A percentile compares a stretch with the other conserved stretches of the same genome.
These are phyloP conservation scores for Polydrusus tereticollis DNA, from an alignment of 2,888 invertebrate genomes.

Conservation along the genomic window DNA sequence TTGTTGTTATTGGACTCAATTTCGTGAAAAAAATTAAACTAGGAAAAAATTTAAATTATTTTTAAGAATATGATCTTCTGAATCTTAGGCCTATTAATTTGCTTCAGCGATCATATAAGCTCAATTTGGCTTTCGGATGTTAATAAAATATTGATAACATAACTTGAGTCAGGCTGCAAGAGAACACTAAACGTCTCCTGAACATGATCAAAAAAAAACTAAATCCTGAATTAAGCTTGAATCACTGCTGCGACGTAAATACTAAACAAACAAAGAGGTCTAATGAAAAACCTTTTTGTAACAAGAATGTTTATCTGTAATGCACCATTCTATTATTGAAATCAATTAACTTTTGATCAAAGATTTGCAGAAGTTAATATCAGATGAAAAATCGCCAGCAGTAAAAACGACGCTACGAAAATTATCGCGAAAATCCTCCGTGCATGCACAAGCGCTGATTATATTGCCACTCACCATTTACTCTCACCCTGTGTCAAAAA, in stretches of 20 bases:
- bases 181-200: slow-evolving; percentile 60
- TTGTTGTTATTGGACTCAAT: too few relatives aligned
- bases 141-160: slow-evolving; percentile 50
- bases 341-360: slow-evolving; percentile 68
- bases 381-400: too few relatives aligned
- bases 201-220: slow-evolving; percentile 66
- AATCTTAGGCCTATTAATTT: slow-evolving; percentile 65
- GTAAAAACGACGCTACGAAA: too few relatives aligned
- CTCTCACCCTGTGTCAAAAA: too few relatives aligned
- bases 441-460: too few relatives aligned
- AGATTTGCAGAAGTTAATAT: slow-evolving; percentile 65
- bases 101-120: slow-evolving; percentile 67
- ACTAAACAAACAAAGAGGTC: slow-evolving; percentile 69
- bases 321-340: slow-evolving; percentile 66
- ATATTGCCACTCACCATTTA: too few relatives aligned
- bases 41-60: too few relatives aligned
- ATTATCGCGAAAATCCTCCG: too few relatives aligned
- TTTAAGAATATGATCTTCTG: too few relatives aligned
- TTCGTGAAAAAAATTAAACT: too few relatives aligned
- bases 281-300: slow-evolving; percentile 69
- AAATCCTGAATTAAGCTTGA: slow-evolving; percentile 62
- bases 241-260: slow-evolving; percentile 70
- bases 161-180: slow-evolving; percentile 55
- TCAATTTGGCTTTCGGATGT: slow-evolving; percentile 66
- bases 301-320: slow-evolving; percentile 64